These are phyloP conservation scores for Choreutis nemorana DNA, from an alignment of 2,888 invertebrate species.

Conservation along the genomic window DNA sequence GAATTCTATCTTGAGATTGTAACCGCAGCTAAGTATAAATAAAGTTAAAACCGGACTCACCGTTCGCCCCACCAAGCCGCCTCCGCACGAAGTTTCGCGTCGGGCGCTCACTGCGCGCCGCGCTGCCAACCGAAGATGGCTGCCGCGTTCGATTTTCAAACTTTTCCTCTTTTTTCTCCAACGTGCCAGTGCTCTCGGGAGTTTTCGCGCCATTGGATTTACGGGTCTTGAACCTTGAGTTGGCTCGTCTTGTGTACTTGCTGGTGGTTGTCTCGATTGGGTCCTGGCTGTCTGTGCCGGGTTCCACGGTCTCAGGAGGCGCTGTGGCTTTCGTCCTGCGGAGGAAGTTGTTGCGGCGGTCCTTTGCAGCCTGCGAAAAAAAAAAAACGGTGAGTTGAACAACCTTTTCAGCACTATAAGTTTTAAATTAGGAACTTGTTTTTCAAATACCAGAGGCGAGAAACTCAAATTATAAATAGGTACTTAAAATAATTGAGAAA, in stretches of 20 bases:
- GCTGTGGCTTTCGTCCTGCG: conserved; percentile 51
- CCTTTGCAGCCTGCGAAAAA: conserved; percentile 33
- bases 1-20: too few relatives aligned
- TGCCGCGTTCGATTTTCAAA: conserved; percentile 26
- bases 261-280: conserved; percentile 27
- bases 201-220: conserved; percentile 18
- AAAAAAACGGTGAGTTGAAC: conserved; percentile 23
- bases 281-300: conserved; percentile 23
- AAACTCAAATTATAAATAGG: too few relatives aligned
- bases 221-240: conserved; percentile 27
- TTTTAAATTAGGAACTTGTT: too few relatives aligned
- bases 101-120: conserved; percentile 44
- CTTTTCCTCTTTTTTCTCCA: conserved; percentile 5
- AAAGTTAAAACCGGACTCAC: conserved; percentile 56
- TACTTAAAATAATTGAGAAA: too few relatives aligned
- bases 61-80: conserved; percentile 41
- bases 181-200: conserved; percentile 4
- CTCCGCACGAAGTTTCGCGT: conserved; percentile 43
- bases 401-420: too few relatives aligned
- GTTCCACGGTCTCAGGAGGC: conserved; percentile 30
- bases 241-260: conserved; percentile 29
- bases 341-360: conserved; percentile 35
- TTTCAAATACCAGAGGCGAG: too few relatives aligned
- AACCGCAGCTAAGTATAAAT: too few relatives aligned
- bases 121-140: conserved; percentile 34